Base-by-base conservation (phyloP, 1,140 invertebrate genomes). In the Cydia pomonella region DNA sequence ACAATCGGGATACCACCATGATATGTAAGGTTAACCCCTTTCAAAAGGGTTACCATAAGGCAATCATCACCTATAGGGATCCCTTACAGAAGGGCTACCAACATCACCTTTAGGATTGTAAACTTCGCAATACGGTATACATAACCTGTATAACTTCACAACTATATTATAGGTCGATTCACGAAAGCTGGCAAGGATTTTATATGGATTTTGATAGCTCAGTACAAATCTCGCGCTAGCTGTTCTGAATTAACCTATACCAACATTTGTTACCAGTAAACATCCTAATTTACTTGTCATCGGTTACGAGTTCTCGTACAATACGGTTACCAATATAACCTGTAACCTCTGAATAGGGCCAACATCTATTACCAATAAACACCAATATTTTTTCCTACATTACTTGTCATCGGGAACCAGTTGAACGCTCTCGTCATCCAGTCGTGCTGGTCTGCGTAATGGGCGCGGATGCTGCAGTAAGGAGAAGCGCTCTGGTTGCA, bases 351-450 rank as follows among this genome's bases (percentile, higher is more conserved):
- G 10, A 41, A 41, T 41, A 41, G 38, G 38, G 12, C 9, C 41
- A 44, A 44, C 41, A 44, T 44, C 41, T 13, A 38, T 38, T 38
- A 44, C 41, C 41, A 44, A 16, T 44, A 13, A 44, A 44, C 41
- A 44, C 13, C 41, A 44, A 44, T 13, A 44, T 44, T 44, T 12
- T 16, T 44, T 41, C 38, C 47, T 18, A 50, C n/a, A 18, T 87
- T 91, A 93, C 84, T 93, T 92, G 74, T 92, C 89, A 63, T 93
- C 86, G 64, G 84, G 89, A 2, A 93, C 92, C 6, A 93, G 79
- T 25, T 91, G 91, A 0, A 89, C 87, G 77, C 89, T 93, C 82
- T 93, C 92, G 1, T 93, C 92, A 38, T 79, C 83, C 27, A 83
- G 74, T n/a, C 86, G 73, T 2, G 84, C 81, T 0, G 89, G 84